Evolutionary conservation across 2,113 vertebrate genomes (phyloP), one percentile per base, ranked within the genome.

Genomic region (Puffinus mauretanicus): DNA sequence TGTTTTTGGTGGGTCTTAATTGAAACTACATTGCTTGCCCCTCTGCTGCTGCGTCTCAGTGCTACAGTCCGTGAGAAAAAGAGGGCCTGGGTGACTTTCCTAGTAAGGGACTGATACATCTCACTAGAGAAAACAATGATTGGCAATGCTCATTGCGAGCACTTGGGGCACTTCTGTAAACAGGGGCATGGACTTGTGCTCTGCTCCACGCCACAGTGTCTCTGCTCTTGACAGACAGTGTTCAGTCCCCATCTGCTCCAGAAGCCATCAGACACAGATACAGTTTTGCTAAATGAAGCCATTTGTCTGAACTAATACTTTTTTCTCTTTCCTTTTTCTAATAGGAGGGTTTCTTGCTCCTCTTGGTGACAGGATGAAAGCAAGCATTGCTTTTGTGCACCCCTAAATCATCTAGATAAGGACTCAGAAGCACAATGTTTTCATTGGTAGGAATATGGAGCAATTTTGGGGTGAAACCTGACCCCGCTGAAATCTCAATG

Each of bases 1-100:
- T 76, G 91, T 89, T 96, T 97, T 98, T 97, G 96, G 95, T 97
- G 94, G 93, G 85, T 90, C 87, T 97, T 98, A 97, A 98, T 98
- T 98, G 96, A 97, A 98, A 97, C 91, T 96, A 95, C 93, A 95
- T 98, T 98, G 93, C 88, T 88, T 91, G 71, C 81, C 93, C 85
- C 82, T 94, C 67, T 83, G 42, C 80, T 93, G 82, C 83, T 93
- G 66, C 42, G 30, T 87, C 88, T 67, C 16, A 49, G 38, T 80
- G 82, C 73, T 88, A 79, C 66, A 80, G 71, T 20, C 70, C 29
- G 22, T 96, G 93, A 94, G 96, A 95, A 93, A 96, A 95, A 94
- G 72, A 61, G 36, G 58, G 61, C 94, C 55, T 44, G 89, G 54
- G 77, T 89, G 90, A 94, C 75, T 94, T 95, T 88, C 81, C 70